Evolutionary conservation across 2,888 invertebrate genomes (phyloP).

Genomic region (Cataglyphis livida): DNA sequence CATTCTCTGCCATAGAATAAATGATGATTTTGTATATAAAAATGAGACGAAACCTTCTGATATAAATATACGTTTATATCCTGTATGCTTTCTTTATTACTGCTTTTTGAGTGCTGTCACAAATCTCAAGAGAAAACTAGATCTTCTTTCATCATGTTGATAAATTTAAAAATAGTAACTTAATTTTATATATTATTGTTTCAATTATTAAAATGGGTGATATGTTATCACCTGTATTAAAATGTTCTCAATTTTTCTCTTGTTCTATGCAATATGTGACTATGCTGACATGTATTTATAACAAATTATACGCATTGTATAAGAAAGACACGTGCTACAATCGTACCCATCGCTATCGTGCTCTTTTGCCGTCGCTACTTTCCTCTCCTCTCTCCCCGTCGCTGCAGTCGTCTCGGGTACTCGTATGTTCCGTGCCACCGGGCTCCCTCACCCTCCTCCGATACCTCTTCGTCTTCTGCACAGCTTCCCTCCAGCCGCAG

Average conservation of each 20-base stretch:
- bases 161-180: not conserved
- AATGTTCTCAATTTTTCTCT: not conserved
- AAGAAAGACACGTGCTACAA: conserved; percentile 32
- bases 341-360: conserved; percentile 61
- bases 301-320: not conserved
- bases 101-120: not conserved
- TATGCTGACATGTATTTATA: not conserved
- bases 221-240: too few relatives aligned
- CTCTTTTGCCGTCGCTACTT: conserved; percentile 29
- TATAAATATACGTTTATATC: not conserved
- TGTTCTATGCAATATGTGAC: not conserved
- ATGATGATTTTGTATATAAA: not conserved
- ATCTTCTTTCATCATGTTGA: not conserved
- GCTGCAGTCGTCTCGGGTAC: conserved; percentile 36
- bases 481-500: conserved; percentile 66
- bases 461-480: conserved; percentile 58
- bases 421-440: conserved; percentile 58
- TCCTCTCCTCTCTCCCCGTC: conserved; percentile 58
- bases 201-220: not conserved
- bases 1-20: not conserved
- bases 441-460: conserved; percentile 56
- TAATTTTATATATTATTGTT: not conserved
- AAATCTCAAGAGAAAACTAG: not conserved
- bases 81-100: too few relatives aligned
- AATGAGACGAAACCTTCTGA: not conserved